Base-by-base conservation (phyloP, 1,140 invertebrate species). In the Bombus ignitus region DNA sequence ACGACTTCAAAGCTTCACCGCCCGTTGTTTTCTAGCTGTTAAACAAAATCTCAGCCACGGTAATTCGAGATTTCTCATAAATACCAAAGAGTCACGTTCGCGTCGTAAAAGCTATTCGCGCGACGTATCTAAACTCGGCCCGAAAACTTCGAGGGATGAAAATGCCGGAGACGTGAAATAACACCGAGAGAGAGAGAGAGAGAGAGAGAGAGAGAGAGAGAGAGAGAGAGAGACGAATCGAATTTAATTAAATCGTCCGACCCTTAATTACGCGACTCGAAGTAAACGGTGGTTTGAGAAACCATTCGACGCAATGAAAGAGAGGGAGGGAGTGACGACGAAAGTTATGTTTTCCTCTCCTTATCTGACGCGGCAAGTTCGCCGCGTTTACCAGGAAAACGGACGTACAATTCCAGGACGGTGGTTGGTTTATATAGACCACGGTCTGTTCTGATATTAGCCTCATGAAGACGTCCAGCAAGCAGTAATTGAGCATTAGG, bases 401-500 rank as follows among this genome's bases (percentile, higher is more conserved):
- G 73, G 25, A 75, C 35, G 72, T 70, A 79, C 62, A 74, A 86
- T 74, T 83, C 47, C 53, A 80, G 13, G 35, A 15, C 22, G 66
- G 77, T n/a, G 39, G 39, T 22, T n/a, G 35, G 83, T 53, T 44
- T 47, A 39, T 42, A 28, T 22, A 53, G 3, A 25, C 44, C 42
- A 37, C 12, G 1, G 18, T 4, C 18, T 28, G 15, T 3, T 42
- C 71, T 57, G 87, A 82, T 89, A 89, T 88, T 87, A 88, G 66
- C 28, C 37, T 73, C 68, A 85, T 37, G 68, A 86, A 88, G 79
- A 68, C 83, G 57, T 86, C 83, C 82, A 85, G 68, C 74, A 68
- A 74, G 70, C 73, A 28, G 79, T 89, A 89, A 89, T 89, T 86
- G 87, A 82, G 70, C 78, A 89, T 88, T 88, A 88, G 32, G 18